Conservation (phyloP, 1,140 invertebrate species). For the Hyles vespertilio region DNA sequence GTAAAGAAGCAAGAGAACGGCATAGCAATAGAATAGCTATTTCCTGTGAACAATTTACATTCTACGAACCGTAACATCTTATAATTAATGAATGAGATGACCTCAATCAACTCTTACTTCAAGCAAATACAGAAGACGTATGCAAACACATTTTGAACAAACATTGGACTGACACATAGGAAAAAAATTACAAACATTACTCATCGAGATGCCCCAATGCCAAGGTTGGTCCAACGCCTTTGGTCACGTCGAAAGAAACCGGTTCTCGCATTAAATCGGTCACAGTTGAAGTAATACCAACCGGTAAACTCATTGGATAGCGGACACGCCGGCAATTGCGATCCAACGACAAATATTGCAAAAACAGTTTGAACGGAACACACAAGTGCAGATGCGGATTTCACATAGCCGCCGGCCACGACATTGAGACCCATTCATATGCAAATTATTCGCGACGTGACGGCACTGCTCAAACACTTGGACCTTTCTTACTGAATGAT, state of each 20-base stretch:
- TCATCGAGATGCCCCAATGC: conserved; percentile 55
- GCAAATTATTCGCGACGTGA: conserved; percentile 10
- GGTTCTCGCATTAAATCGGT: conserved; percentile 40
- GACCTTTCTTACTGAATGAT: too few relatives aligned
- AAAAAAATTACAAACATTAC: conserved; percentile 33
- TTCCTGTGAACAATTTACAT: too few relatives aligned
- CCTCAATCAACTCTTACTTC: too few relatives aligned
- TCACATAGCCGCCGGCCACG: conserved; percentile 11
- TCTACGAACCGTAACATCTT: too few relatives aligned
- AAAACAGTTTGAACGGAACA: conserved; percentile 17
- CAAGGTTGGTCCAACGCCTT: conserved; percentile 39
- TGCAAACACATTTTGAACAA: too few relatives aligned
- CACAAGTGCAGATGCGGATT: conserved; percentile 2
- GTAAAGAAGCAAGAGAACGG: too few relatives aligned
- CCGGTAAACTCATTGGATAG: conserved; percentile 18
- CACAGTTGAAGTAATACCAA: conserved; percentile 26
- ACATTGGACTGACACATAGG: conserved; percentile 6
- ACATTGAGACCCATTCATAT: conserved; percentile 15
- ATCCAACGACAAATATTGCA: conserved; percentile 5
- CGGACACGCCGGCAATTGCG: too few relatives aligned
- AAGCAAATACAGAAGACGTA: too few relatives aligned
- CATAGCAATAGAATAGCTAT: too few relatives aligned
- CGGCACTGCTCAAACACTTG: not conserved
- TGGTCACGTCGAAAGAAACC: not conserved
- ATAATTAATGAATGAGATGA: too few relatives aligned